Evolutionary conservation across 37 sponge, comb jelly and placozoan genomes (phyloP).

Genomic region (Aplysina aerophoba): DNA sequence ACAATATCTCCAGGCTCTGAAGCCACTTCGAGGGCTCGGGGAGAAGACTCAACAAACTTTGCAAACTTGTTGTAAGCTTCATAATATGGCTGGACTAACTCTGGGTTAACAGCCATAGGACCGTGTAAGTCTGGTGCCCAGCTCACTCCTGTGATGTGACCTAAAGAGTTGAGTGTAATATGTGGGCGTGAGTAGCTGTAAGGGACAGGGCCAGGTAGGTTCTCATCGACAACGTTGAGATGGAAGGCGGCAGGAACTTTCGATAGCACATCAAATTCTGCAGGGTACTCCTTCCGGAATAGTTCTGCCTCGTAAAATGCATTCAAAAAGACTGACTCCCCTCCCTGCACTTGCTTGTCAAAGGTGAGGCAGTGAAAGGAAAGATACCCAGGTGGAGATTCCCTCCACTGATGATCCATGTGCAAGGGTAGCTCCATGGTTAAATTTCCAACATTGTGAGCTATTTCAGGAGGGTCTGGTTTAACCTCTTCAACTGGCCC

Average conservation of each 20-base stretch:
- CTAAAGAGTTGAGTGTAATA: background rate
- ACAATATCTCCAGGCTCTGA: too few species aligned
- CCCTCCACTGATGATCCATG: background rate
- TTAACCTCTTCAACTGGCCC: background rate
- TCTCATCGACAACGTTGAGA: background rate
- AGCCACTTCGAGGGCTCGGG: too few species aligned
- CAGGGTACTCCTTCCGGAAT: background rate
- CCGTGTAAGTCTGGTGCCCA: conserved; percentile 1
- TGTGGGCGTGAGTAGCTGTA: background rate
- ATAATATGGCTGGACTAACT: too few species aligned
- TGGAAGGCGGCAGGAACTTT: background rate
- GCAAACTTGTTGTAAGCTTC: too few species aligned
- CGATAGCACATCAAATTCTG: background rate
- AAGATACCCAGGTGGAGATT: background rate
- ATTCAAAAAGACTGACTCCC: background rate
- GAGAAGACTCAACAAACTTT: too few species aligned
- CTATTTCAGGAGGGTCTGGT: background rate
- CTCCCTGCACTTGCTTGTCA: background rate
- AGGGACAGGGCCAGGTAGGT: background rate
- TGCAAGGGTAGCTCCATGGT: background rate
- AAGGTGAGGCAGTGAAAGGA: background rate
- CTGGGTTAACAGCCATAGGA: background rate
- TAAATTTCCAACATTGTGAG: background rate
- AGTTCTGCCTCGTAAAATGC: background rate
- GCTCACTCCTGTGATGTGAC: conserved; percentile 5